Percentiles rank a stretch among this genome's conserved stretches.
Evolutionary conservation across 2,797 vertebrate genomes (phyloP).

Genomic region (Anguilla marmorata): DNA sequence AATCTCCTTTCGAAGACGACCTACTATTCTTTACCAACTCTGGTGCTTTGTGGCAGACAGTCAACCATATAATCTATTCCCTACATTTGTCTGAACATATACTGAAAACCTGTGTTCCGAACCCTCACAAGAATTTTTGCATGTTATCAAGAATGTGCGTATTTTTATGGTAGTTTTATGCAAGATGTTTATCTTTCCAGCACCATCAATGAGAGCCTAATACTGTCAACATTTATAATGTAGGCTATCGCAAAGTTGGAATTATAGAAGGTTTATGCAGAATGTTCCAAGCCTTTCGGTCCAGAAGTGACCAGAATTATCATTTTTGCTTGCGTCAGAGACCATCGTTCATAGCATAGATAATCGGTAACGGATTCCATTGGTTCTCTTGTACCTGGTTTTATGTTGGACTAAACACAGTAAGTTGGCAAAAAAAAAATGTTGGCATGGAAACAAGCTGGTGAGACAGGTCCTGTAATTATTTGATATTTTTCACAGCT

Average conservation of each 20-base stretch:
- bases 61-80: background rate
- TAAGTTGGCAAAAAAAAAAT: too few relatives aligned
- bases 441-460: background rate
- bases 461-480: background rate
- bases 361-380: background rate
- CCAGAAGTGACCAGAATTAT: background rate
- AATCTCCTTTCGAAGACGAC: background rate
- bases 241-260: too few relatives aligned
- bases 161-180: background rate
- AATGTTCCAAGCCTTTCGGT: too few relatives aligned
- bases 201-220: background rate
- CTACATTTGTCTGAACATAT: background rate
- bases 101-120: background rate
- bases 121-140: background rate
- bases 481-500: background rate
- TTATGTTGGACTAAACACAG: too few relatives aligned
- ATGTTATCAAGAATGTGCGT: background rate
- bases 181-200: background rate
- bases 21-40: background rate
- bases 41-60: background rate
- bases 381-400: background rate
- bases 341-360: background rate
- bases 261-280: too few relatives aligned
- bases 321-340: background rate
- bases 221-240: background rate